phyloP scores from a whole-genome alignment of 2,888 invertebrate species.

The Ariolimax columbianus region DNA sequence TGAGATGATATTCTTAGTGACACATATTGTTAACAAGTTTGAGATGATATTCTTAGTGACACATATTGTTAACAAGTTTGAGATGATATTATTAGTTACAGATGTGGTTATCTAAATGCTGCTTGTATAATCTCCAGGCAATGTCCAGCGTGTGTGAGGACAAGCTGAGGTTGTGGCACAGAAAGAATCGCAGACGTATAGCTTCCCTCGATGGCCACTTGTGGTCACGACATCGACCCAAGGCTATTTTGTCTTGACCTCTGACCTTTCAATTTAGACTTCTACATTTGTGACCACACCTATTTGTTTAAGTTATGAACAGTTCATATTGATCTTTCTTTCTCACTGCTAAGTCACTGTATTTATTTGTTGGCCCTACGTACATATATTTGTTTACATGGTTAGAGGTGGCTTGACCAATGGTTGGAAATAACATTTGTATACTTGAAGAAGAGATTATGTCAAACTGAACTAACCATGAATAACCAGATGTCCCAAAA shows the following conservation, averaged over 20 bases:
- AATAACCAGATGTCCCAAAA: too few species aligned
- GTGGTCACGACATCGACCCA: slow-evolving; percentile 86
- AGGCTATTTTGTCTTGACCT: slow-evolving; percentile 84
- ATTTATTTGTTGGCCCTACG: background rate
- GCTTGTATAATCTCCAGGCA: slow-evolving; percentile 81
- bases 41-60: background rate
- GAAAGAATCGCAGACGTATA: slow-evolving; percentile 51
- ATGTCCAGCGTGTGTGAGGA: slow-evolving; percentile 98
- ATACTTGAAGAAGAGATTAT: too few species aligned
- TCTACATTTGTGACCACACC: background rate
- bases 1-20: too few species aligned
- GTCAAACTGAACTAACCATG: too few species aligned
- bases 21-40: background rate
- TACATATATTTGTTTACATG: background rate
- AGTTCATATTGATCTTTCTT: background rate
- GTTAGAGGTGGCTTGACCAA: background rate
- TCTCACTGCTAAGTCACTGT: slow-evolving; percentile 22
- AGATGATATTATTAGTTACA: background rate
- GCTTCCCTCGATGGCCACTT: slow-evolving; percentile 90
- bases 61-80: background rate
- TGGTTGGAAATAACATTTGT: too few species aligned
- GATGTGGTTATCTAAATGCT: background rate
- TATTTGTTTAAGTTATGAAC: background rate
- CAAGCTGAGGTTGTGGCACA: slow-evolving; percentile 82
- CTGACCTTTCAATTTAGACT: background rate